Evolutionary conservation across 1,140 invertebrate species (phyloP).

Genomic region (Heliothis virescens): DNA sequence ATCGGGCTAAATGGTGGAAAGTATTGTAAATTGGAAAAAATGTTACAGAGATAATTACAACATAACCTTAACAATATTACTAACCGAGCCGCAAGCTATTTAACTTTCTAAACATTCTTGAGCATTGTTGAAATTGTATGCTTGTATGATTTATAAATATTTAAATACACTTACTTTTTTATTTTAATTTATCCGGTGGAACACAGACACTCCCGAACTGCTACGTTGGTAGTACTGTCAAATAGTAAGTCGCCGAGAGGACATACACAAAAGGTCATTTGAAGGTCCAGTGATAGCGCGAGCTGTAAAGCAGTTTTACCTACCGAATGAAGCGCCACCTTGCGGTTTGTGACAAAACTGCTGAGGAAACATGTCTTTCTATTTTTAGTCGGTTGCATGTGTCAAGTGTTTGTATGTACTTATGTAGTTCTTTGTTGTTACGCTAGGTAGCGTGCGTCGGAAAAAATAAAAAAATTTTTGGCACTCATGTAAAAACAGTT

Average conservation of each 20-base stretch:
- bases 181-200: constrained; percentile 50
- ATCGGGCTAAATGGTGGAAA: neutral
- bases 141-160: constrained; percentile 38
- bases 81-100: constrained; percentile 10
- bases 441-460: neutral
- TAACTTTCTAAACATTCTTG: constrained; percentile 37
- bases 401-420: neutral
- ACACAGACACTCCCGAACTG: constrained; percentile 68
- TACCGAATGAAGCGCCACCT: constrained; percentile 59
- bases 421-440: neutral
- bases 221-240: constrained; percentile 75
- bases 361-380: neutral
- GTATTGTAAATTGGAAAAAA: neutral
- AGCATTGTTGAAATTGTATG: neutral
- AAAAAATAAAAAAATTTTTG: too few species aligned
- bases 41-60: neutral
- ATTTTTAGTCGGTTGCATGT: neutral
- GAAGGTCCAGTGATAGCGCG: constrained; percentile 75
- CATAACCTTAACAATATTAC: constrained; percentile 28
- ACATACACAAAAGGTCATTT: constrained; percentile 83
- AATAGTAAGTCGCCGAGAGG: constrained; percentile 71
- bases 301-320: constrained; percentile 52
- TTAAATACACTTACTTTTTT: constrained; percentile 65
- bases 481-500: too few species aligned
- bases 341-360: neutral